phyloP scores from a whole-genome alignment of 2,888 invertebrate genomes.

The Orthosia gothica region DNA sequence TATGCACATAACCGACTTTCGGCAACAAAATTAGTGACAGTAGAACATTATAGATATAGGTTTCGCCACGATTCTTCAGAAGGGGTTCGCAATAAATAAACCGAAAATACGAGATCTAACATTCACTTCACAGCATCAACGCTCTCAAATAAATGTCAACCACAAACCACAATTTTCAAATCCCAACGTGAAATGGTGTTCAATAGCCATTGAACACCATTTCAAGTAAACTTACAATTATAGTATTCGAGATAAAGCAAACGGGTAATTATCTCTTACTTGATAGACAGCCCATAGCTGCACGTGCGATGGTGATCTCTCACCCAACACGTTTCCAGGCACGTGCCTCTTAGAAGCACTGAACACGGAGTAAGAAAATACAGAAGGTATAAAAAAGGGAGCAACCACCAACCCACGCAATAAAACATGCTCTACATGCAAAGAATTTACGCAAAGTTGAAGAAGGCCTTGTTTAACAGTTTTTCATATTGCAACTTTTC shows the following conservation, averaged over 20 bases:
- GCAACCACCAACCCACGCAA: neutral
- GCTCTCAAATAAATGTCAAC: slow-evolving; percentile 6
- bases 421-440: neutral
- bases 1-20: neutral
- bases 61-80: neutral
- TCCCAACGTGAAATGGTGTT: neutral
- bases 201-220: slow-evolving; percentile 4
- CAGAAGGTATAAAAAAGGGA: neutral
- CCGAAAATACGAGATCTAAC: neutral
- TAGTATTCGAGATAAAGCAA: slow-evolving; percentile 17
- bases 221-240: slow-evolving; percentile 29
- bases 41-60: too few species aligned
- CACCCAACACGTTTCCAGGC: slow-evolving; percentile 20
- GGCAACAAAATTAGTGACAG: neutral
- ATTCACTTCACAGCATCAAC: neutral
- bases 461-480: too few species aligned
- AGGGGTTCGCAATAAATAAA: neutral
- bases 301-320: slow-evolving; percentile 33
- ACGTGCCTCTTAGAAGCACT: slow-evolving; percentile 29
- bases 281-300: slow-evolving; percentile 10
- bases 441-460: neutral
- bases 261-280: slow-evolving; percentile 29
- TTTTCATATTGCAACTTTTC: too few species aligned
- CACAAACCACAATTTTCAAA: slow-evolving; percentile 9
- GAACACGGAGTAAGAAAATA: neutral